Evolutionary conservation across 92 coral and sea anemone genomes (phyloP).

Genomic region (Chrysogorgia sp.): DNA sequence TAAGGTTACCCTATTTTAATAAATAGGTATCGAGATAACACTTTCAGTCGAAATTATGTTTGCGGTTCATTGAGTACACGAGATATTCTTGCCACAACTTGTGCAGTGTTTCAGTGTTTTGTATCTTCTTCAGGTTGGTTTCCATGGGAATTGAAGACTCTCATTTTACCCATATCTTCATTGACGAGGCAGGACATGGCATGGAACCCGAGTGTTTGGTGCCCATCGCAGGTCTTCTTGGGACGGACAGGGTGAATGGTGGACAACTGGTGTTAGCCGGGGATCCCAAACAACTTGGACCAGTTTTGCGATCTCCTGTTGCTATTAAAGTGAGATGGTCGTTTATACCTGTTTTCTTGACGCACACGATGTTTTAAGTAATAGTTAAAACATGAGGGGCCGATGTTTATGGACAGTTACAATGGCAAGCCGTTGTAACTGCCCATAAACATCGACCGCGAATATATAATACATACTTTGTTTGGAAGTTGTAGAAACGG

Average conservation of each 20-base stretch:
- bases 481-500: no score
- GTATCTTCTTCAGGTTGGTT: constrained; percentile 52
- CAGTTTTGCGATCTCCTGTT: constrained; percentile 77
- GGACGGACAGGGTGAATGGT: constrained; percentile 67
- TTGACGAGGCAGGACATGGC: constrained; percentile 84
- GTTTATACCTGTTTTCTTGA: neutral
- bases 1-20: no score
- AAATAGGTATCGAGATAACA: no score
- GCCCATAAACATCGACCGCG: no score
- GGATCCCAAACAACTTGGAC: constrained; percentile 90
- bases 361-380: neutral
- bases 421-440: no score
- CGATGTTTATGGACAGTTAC: no score
- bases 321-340: constrained; percentile 66
- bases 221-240: constrained; percentile 78
- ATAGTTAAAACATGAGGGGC: no score
- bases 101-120: no score
- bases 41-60: no score
- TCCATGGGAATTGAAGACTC: constrained; percentile 70
- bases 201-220: constrained; percentile 87
- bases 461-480: no score
- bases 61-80: no score
- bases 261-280: constrained; percentile 89
- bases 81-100: no score
- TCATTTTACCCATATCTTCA: constrained; percentile 79